Evolutionary conservation across 2,797 vertebrate genomes (phyloP).

Genomic region (Arctocebus calabarensis): DNA sequence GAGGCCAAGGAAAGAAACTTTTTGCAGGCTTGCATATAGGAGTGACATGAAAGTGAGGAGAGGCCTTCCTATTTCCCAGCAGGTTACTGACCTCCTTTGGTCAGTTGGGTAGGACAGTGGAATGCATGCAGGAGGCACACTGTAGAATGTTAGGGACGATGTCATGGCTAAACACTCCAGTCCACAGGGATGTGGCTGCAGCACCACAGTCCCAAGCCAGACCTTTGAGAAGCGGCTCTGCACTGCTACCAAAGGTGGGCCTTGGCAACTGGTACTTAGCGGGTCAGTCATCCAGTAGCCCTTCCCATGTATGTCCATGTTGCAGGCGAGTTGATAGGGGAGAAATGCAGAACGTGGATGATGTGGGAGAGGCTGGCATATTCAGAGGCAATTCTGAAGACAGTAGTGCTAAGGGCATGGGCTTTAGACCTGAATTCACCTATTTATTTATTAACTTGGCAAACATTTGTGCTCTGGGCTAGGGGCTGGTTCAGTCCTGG

Average conservation of each 20-base stretch:
- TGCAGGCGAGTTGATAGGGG: neutral
- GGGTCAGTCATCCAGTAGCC: neutral
- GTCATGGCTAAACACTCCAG: neutral
- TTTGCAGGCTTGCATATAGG: neutral
- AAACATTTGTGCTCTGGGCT: neutral
- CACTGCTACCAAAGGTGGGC: neutral
- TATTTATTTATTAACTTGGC: neutral
- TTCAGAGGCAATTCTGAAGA: neutral
- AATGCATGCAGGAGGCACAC: too few species aligned
- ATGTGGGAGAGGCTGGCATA: neutral
- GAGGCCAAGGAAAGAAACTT: neutral
- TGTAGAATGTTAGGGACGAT: neutral
- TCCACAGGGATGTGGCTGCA: neutral
- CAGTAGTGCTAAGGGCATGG: neutral
- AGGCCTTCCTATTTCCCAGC: too few species aligned
- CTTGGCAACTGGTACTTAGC: neutral
- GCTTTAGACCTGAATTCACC: neutral
- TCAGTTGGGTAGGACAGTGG: too few species aligned
- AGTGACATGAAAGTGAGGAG: neutral
- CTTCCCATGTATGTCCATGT: neutral
- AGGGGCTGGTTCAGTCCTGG: neutral
- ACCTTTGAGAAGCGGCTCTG: neutral
- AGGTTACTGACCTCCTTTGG: neutral
- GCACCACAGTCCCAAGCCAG: neutral
- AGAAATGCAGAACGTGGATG: neutral